phyloP scores from a whole-genome alignment of 2,888 invertebrate genomes.

The Linnaemya tessellans region DNA sequence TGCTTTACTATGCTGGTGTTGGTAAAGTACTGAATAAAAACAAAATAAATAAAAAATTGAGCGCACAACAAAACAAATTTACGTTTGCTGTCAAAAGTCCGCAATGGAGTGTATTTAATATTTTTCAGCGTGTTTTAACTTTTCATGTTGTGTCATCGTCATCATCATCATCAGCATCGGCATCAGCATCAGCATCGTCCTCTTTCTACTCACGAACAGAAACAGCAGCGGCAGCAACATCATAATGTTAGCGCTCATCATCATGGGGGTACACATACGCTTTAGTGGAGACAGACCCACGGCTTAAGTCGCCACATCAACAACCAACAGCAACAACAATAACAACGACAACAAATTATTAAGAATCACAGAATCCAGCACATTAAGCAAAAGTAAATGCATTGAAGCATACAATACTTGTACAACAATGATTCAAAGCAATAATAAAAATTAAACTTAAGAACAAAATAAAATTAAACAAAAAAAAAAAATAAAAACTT shows the following conservation, averaged over 20 bases:
- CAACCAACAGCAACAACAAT: conserved; percentile 17
- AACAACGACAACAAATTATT: conserved; percentile 61
- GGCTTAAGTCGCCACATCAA: conserved; percentile 56
- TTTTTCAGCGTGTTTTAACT: conserved; percentile 82
- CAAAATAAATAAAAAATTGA: conserved; percentile 34
- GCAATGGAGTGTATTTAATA: conserved; percentile 81
- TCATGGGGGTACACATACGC: conserved; percentile 68
- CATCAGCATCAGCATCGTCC: conserved; percentile 29
- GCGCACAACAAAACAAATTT: conserved; percentile 78
- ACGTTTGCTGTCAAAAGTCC: conserved; percentile 82
- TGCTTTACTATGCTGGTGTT: conserved; percentile 12
- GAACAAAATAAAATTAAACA: conserved; percentile 26
- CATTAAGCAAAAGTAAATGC: conserved; percentile 68
- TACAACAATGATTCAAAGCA: conserved; percentile 69
- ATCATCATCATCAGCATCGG: conserved; percentile 71
- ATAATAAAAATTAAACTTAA: conserved; percentile 68
- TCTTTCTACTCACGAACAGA: conserved; percentile 18
- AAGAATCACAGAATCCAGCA: conserved; percentile 64
- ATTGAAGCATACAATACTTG: conserved; percentile 63
- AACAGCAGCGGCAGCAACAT: conserved; percentile 65
- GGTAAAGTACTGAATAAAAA: conserved; percentile 53
- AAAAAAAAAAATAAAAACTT: too few species aligned
- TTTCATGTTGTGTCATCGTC: conserved; percentile 82
- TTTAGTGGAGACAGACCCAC: conserved; percentile 30
- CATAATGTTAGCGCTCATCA: conserved; percentile 51